Evolutionary conservation across 2,113 vertebrate genomes (phyloP).

Genomic region (Paralichthys olivaceus): DNA sequence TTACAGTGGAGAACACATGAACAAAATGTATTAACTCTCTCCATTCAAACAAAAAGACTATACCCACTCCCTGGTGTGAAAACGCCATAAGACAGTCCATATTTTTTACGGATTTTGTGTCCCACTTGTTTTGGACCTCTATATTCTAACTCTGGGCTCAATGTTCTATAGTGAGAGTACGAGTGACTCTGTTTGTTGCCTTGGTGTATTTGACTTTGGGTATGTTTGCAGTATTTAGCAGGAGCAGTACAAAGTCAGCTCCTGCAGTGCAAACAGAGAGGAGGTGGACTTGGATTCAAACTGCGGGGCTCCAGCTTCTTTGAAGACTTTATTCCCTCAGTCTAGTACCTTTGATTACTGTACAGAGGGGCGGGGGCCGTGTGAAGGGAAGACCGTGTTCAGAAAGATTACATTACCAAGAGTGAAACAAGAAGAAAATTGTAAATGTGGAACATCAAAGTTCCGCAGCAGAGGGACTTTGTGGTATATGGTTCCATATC

Average conservation of each 20-base stretch:
- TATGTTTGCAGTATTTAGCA: slow-evolving; percentile 42
- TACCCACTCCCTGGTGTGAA: no score
- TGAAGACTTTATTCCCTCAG: slow-evolving; percentile 60
- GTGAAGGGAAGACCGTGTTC: neutral
- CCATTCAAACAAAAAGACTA: no score
- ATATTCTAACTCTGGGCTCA: neutral
- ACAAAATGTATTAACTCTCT: no score
- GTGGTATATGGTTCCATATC: slow-evolving; percentile 39
- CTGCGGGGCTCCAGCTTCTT: slow-evolving; percentile 39
- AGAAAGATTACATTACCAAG: slow-evolving; percentile 57
- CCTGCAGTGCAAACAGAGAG: slow-evolving; percentile 48
- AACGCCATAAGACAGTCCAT: no score
- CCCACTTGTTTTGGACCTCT: slow-evolving; percentile 23
- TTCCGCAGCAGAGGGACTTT: slow-evolving; percentile 41
- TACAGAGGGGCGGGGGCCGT: slow-evolving; percentile 32
- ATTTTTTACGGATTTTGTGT: neutral
- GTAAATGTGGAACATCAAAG: slow-evolving; percentile 62
- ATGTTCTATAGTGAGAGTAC: neutral
- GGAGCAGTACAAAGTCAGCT: slow-evolving; percentile 51
- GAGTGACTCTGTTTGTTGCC: slow-evolving; percentile 13
- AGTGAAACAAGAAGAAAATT: slow-evolving; percentile 24
- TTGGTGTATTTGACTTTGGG: slow-evolving; percentile 31
- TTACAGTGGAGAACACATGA: no score
- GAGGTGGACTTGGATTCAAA: slow-evolving; percentile 53
- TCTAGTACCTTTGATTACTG: slow-evolving; percentile 67